Evolutionary conservation across 2,113 vertebrate genomes (phyloP).

Genomic region (Xenopus laevis): DNA sequence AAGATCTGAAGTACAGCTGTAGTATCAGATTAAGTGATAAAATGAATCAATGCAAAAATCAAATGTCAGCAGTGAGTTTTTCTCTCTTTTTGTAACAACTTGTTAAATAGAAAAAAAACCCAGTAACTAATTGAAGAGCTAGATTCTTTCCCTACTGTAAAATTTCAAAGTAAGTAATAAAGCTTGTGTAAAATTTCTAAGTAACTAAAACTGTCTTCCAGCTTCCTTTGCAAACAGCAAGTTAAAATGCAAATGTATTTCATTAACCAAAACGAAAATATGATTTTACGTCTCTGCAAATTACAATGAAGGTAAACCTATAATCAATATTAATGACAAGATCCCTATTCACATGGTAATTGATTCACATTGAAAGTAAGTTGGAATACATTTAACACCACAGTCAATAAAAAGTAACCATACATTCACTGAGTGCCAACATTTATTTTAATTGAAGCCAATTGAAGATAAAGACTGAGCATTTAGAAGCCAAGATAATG

Average conservation of each 20-base stretch:
- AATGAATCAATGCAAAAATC: constrained; percentile 18
- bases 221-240: no score
- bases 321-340: background rate
- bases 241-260: background rate
- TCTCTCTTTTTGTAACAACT: background rate
- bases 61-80: background rate
- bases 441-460: background rate
- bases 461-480: no score
- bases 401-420: background rate
- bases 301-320: constrained; percentile 1
- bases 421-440: background rate
- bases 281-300: background rate
- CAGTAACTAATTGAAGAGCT: background rate
- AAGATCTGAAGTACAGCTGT: constrained; percentile 2
- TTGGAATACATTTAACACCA: constrained; percentile 2
- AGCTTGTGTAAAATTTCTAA: no score
- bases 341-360: background rate
- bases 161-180: no score
- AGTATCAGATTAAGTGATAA: constrained; percentile 7
- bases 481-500: no score
- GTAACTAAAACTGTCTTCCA: no score
- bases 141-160: no score
- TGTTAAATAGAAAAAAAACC: background rate
- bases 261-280: background rate
- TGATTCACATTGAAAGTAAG: background rate